Evolutionary conservation across 2,888 invertebrate species (phyloP), one percentile per base, ranked within the genome.

Genomic region (Atethmia centrago): DNA sequence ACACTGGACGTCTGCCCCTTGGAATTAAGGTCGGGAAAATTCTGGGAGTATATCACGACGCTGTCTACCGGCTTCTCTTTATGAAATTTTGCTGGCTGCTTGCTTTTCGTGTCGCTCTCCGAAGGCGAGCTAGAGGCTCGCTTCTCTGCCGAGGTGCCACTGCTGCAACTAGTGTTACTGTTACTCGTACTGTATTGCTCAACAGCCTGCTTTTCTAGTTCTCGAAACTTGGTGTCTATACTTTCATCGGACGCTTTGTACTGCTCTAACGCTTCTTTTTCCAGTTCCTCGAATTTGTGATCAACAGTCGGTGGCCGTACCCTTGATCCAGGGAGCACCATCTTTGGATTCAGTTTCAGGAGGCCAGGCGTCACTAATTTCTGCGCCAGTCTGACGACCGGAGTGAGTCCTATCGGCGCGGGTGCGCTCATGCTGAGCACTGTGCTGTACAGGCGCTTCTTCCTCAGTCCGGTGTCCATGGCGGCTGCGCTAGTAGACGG

Each of bases 171-270:
- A 1, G 96, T 96, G 79, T 95, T 95, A 83, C 96, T 96, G 76
- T 95, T 95, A 82, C 96, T 96, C 0, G 93, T 93, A 85, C 96
- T 96, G 90, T 97, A 97, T 88, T 97, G 97, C 86, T 97, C 97
- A 66, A 97, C 97, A 0, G 97, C 97, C 86, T 97, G 97, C 75
- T 97, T 96, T 87, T 97, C 97, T 74, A 97, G 91, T 80, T 97
- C 97, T 70, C 96, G 95, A 88, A 97, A 97, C 83, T 97, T 97
- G 14, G 96, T 97, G 83, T 97, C 97, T 87, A 96, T 97, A 82
- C 96, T 96, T 85, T 96, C 96, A 80, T 96, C 96, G 10, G 96
- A 96, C n/a, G 96, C 96, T 88, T 97, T 97, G 83, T 97, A 97
- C 84, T 97, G 97, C 87, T 97, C 97, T 68, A 97, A 87, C 2